Base-by-base conservation (phyloP, 2,113 vertebrate genomes). In the Orthonyx spaldingii region DNA sequence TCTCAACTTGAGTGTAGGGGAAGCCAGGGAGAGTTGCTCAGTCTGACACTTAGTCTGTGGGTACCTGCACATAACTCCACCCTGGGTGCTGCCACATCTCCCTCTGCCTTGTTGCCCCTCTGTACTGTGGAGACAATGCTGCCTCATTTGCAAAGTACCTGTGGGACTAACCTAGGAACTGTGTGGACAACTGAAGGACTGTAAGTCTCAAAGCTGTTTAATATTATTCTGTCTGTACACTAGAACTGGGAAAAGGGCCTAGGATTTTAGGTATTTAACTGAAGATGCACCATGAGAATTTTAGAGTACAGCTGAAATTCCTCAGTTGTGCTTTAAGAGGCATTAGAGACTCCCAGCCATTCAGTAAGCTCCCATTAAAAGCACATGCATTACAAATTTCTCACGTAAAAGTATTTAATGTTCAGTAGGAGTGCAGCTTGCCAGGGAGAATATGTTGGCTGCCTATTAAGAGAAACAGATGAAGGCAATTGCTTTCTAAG, bases 341-440 rank as follows among this genome's bases (percentile, higher is more conserved):
- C 91, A 91, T 75, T 94, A 93, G 96, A 96, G 94, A 96, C 96
- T 97, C 80, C 42, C 84, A 94, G 30, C 84, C 75, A 93, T 80
- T 91, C 64, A 76, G 49, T 85, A 75, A 95, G 46, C 30, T 76
- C 64, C 93, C 82, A 66, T 57, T 95, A 93, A 95, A 59, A 87
- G 68, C 27, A 77, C 86, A 52, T 30, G 53, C 72, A 27, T 55
- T 87, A 83, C 33, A 81, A 69, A 65, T 69, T 86, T 68, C 74
- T 94, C 70, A 80, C 1, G 1, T 74, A 52, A 42, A 89, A 69
- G 39, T 82, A 85, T 92, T 96, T 63, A 86, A 84, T 13, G 16
- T 77, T 97, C 65, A 60, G 9, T 28, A 78, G 42, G 56, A 90
- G 9, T 65, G 41, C 11, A n/a, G 52, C 39, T 74, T 78, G 17